phyloP scores from a whole-genome alignment of 2,113 vertebrate species.

The Abramis brama region DNA sequence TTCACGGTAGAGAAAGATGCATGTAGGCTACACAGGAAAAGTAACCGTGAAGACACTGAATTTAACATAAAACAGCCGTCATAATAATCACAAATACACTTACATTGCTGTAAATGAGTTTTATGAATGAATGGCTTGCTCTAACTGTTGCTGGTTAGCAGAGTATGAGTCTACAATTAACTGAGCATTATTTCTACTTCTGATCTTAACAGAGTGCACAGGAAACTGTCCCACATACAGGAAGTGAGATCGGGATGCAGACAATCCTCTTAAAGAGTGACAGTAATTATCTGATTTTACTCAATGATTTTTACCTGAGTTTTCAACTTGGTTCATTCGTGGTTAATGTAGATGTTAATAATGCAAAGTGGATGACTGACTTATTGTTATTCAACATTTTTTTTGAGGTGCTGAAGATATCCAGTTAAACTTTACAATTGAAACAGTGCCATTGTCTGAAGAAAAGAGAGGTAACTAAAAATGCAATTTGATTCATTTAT shows the following conservation, averaged over 20 bases:
- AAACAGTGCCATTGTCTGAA: conserved; percentile 61
- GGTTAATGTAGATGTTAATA: not conserved
- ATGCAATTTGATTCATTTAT: not conserved
- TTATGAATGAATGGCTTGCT: too few species aligned
- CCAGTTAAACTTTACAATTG: conserved; percentile 72
- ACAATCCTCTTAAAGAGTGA: conserved; percentile 40
- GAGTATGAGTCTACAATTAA: not conserved
- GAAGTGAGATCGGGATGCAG: conserved; percentile 18
- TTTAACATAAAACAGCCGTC: too few species aligned
- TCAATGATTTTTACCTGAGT: not conserved
- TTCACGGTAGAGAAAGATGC: too few species aligned
- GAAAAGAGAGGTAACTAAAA: conserved; percentile 53
- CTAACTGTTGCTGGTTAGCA: too few species aligned
- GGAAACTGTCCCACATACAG: conserved; percentile 15
- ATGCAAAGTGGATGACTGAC: conserved; percentile 53
- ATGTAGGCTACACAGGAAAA: too few species aligned
- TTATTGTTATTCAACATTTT: not conserved
- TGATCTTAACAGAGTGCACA: conserved; percentile 43
- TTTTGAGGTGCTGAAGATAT: conserved; percentile 70
- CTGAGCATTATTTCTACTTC: not conserved
- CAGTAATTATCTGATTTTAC: conserved; percentile 13
- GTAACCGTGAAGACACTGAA: too few species aligned
- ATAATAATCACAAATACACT: too few species aligned
- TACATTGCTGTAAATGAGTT: too few species aligned
- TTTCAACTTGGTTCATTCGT: not conserved